Conservation (phyloP, 2,888 invertebrate genomes). For the Drosophila kanekoi region DNA sequence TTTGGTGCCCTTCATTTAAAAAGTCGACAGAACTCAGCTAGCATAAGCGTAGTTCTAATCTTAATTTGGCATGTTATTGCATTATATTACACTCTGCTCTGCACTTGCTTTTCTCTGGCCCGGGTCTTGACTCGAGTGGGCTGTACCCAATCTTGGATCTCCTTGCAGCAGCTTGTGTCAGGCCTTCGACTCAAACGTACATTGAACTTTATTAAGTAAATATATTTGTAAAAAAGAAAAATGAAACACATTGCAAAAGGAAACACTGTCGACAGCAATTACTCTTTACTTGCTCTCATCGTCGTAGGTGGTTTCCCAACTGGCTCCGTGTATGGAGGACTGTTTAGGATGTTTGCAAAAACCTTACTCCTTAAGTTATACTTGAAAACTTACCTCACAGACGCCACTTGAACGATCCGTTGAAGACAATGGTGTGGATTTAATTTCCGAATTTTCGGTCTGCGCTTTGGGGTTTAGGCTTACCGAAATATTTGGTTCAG, state of each 20-base stretch:
- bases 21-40: background rate
- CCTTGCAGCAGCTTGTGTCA: background rate
- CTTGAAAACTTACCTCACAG: slow-evolving; percentile 19
- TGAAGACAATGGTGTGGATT: background rate
- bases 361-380: background rate
- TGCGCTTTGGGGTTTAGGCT: background rate
- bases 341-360: slow-evolving; percentile 2
- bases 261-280: slow-evolving; percentile 3
- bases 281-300: slow-evolving; percentile 42
- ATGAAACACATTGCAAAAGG: slow-evolving; percentile 7
- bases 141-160: slow-evolving; percentile 22
- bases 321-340: slow-evolving; percentile 19
- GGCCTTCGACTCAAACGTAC: slow-evolving; percentile 18
- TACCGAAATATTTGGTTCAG: background rate
- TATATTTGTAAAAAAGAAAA: slow-evolving; percentile 27
- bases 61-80: slow-evolving; percentile 44
- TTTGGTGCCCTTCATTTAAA: background rate
- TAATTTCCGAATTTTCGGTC: background rate
- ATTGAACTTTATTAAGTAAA: slow-evolving; percentile 55
- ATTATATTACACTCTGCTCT: slow-evolving; percentile 40
- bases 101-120: slow-evolving; percentile 25
- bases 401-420: background rate
- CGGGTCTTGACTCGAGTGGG: slow-evolving; percentile 9
- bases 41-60: slow-evolving; percentile 22
- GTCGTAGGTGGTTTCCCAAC: slow-evolving; percentile 46